A percentile compares a stretch with the other conserved stretches of the same genome.
These are phyloP conservation scores for Campopleginae sp. DNA, from an alignment of 2,888 invertebrate species.

Conservation along the genomic window DNA sequence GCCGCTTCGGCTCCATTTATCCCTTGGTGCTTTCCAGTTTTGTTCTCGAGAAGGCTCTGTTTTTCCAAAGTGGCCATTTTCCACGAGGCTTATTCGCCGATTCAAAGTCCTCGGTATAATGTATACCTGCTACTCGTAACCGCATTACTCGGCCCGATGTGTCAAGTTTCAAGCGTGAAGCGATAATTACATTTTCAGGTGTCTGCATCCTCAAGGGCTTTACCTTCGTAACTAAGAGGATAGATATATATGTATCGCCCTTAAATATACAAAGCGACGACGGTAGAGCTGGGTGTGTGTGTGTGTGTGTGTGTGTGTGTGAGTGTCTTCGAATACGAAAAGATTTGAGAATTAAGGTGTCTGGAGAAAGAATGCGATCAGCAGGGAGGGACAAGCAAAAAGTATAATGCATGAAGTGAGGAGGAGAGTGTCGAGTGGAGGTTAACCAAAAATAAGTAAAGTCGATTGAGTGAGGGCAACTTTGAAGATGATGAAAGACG, in stretches of 20 bases:
- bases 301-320: background rate
- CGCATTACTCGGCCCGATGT: slow-evolving; percentile 20
- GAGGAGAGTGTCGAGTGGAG: background rate
- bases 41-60: slow-evolving; percentile 43
- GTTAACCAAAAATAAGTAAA: slow-evolving; percentile 36
- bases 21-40: background rate
- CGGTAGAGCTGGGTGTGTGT: background rate
- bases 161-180: slow-evolving; percentile 43
- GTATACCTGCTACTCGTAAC: background rate
- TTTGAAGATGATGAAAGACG: slow-evolving; percentile 21
- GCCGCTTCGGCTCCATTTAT: background rate
- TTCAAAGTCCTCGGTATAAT: slow-evolving; percentile 1
- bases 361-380: background rate
- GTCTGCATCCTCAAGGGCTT: slow-evolving; percentile 34
- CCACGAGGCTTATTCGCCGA: slow-evolving; percentile 63
- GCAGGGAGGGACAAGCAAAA: background rate
- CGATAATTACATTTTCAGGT: slow-evolving; percentile 65
- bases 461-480: background rate
- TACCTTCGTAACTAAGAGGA: slow-evolving; percentile 5
- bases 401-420: background rate
- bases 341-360: background rate
- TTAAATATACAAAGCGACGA: background rate
- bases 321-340: background rate
- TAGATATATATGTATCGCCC: background rate
- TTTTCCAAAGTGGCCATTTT: slow-evolving; percentile 70